A percentile compares a stretch with the other conserved stretches of the same genome.
phyloP scores from a whole-genome alignment of 2,113 vertebrate genomes.

The Cynoglossus semilaevis region DNA sequence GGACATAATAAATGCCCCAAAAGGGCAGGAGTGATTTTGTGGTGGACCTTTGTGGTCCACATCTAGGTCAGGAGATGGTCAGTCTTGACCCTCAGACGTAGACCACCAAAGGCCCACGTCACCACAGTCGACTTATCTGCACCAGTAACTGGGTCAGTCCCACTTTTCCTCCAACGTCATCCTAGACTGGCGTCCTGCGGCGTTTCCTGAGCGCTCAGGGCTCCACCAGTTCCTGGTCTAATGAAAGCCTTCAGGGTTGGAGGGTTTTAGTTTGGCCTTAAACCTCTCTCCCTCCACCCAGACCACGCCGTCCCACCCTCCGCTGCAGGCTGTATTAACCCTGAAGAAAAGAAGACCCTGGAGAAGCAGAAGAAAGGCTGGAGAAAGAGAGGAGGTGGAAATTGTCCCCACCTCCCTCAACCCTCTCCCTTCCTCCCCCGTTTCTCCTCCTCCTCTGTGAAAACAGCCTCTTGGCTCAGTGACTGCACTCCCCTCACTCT shows the following conservation, averaged over 20 bases:
- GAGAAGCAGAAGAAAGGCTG: constrained; percentile 60
- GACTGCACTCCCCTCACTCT: constrained; percentile 71
- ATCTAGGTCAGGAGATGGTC: no score
- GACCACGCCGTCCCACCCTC: constrained; percentile 63
- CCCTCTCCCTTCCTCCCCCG: not conserved
- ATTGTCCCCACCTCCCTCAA: constrained; percentile 71
- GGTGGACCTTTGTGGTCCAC: no score
- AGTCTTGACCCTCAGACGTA: no score
- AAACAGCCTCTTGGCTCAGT: constrained; percentile 69
- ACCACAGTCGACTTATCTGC: no score
- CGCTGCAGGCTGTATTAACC: constrained; percentile 72
- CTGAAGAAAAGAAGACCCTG: constrained; percentile 63
- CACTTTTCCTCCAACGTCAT: not conserved
- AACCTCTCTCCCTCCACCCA: constrained; percentile 79
- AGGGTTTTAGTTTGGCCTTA: constrained; percentile 61
- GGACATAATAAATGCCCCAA: no score
- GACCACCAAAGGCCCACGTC: no score
- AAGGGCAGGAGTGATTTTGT: no score
- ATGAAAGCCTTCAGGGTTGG: constrained; percentile 48
- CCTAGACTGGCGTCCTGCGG: no score
- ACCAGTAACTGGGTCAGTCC: no score
- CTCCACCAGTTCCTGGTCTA: constrained; percentile 42
- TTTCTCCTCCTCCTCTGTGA: constrained; percentile 53
- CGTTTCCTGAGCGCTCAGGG: constrained; percentile 3
- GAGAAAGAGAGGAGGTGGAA: constrained; percentile 69